phyloP scores from a whole-genome alignment of 23 tunicate genomes.

The Phallusia fumigata region DNA sequence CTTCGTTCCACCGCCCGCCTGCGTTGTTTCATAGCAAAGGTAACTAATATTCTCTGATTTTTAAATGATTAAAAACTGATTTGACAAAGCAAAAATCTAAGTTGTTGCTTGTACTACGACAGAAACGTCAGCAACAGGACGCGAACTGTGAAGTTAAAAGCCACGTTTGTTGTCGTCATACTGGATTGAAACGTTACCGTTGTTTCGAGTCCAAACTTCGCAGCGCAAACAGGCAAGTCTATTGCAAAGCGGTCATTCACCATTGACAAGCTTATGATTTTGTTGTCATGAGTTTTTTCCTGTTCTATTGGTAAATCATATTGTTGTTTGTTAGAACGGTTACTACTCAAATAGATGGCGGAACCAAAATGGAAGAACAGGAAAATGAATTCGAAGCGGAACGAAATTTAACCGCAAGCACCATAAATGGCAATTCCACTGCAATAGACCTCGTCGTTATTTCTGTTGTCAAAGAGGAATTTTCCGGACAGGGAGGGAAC shows the following conservation, averaged over 20 bases:
- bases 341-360: no score
- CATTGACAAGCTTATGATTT: no score
- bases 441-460: neutral
- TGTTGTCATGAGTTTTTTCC: no score
- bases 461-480: neutral
- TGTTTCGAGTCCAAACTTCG: neutral
- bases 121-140: neutral
- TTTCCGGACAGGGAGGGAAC: neutral
- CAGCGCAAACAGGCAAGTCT: neutral
- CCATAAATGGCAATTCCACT: neutral
- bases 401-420: neutral
- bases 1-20: neutral
- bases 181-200: neutral
- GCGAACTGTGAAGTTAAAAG: neutral
- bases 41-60: neutral
- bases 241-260: no score
- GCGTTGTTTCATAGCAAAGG: conserved; percentile 5
- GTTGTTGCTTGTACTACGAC: neutral
- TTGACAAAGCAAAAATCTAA: neutral
- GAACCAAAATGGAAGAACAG: neutral
- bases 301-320: no score
- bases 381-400: neutral
- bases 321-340: no score
- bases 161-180: neutral
- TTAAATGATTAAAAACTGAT: neutral